Evolutionary conservation across 2,113 vertebrate genomes (phyloP).

Genomic region (Podiceps cristatus): DNA sequence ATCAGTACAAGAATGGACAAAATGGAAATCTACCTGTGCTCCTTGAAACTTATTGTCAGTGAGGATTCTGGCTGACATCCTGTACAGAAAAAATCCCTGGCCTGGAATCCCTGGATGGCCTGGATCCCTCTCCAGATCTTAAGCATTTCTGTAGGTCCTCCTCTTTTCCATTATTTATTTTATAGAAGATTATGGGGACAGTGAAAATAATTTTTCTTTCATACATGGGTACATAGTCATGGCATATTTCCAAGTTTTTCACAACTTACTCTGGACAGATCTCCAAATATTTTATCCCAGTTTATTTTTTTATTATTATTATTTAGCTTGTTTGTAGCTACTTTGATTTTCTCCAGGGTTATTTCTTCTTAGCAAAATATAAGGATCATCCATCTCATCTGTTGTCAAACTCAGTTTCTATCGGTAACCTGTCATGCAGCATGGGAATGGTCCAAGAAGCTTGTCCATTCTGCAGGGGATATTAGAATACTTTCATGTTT

Average conservation of each 20-base stretch:
- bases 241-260: background rate
- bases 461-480: background rate
- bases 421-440: background rate
- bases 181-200: background rate
- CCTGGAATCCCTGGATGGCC: background rate
- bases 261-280: background rate
- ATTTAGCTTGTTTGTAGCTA: background rate
- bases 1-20: background rate
- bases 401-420: background rate
- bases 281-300: background rate
- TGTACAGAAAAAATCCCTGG: background rate
- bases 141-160: background rate
- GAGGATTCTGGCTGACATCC: background rate
- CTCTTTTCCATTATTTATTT: background rate
- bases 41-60: background rate
- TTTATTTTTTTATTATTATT: background rate
- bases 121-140: background rate
- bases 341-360: background rate
- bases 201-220: background rate
- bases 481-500: background rate
- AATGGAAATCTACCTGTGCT: background rate
- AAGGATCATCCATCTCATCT: background rate
- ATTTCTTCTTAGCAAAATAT: background rate
- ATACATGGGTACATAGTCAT: background rate
- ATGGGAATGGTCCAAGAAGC: background rate